These are phyloP conservation scores for Tachina fera DNA, from an alignment of 2,888 invertebrate species.

Conservation along the genomic window DNA sequence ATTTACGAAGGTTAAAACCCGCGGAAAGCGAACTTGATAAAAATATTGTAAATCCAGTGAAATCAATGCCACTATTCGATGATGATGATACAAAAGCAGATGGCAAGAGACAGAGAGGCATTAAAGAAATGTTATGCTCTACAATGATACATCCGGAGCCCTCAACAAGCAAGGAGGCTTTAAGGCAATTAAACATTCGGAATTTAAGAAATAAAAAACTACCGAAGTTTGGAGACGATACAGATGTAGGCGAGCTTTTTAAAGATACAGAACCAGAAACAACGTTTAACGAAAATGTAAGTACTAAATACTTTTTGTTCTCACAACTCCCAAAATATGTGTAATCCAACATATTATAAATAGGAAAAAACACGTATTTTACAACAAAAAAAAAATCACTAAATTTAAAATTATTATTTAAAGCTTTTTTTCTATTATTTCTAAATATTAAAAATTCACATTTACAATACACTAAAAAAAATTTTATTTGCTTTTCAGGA, in stretches of 20 bases:
- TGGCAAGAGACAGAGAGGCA: conserved; percentile 73
- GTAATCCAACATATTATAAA: too few species aligned
- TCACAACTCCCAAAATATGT: too few species aligned
- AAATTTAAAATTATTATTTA: too few species aligned
- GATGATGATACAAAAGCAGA: conserved; percentile 63
- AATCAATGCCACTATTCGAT: conserved; percentile 71
- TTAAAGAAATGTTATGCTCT: conserved; percentile 79
- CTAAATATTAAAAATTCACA: neutral
- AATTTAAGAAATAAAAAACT: conserved; percentile 13
- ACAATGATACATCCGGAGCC: conserved; percentile 76
- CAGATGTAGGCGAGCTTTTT: conserved; percentile 74
- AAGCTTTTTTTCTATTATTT: neutral
- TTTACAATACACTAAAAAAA: too few species aligned
- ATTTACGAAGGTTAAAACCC: conserved; percentile 76
- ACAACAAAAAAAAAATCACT: too few species aligned
- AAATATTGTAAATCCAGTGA: neutral
- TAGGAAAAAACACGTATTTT: too few species aligned
- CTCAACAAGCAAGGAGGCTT: conserved; percentile 27
- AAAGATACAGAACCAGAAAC: conserved; percentile 77
- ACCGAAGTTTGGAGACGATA: conserved; percentile 2
- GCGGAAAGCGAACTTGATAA: conserved; percentile 67
- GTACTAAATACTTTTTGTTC: conserved; percentile 1
- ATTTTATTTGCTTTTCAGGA: conserved; percentile 71
- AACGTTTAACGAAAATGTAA: conserved; percentile 78
- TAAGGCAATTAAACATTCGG: conserved; percentile 34